phyloP scores from a whole-genome alignment of 2,797 vertebrate species.

The Tolypeutes matacus region DNA sequence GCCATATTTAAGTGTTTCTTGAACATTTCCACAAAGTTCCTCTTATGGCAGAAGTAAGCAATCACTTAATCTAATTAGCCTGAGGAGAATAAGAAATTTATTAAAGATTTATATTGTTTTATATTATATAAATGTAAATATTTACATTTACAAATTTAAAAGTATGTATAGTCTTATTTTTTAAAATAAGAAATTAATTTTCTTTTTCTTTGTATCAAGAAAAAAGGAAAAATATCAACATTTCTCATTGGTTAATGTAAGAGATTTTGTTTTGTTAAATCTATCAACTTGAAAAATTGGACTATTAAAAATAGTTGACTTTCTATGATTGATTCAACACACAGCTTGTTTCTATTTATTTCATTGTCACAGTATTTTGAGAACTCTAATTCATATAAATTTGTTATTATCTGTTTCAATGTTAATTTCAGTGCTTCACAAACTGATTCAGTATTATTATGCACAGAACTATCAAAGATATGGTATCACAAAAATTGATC shows the following conservation, averaged over 20 bases:
- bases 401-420: not conserved
- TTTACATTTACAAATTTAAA: no score
- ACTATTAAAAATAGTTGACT: not conserved
- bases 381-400: constrained; percentile 8
- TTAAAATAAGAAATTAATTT: not conserved
- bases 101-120: not conserved
- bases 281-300: not conserved
- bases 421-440: not conserved
- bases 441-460: not conserved
- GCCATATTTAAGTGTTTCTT: not conserved
- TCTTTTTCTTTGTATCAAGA: not conserved
- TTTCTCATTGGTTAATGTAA: not conserved
- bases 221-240: not conserved
- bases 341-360: not conserved
- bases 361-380: constrained; percentile 28
- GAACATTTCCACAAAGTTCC: not conserved
- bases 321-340: not conserved
- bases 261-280: not conserved
- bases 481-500: not conserved
- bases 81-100: not conserved
- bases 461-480: not conserved
- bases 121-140: not conserved
- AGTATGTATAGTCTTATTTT: no score
- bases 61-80: not conserved
- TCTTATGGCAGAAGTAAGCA: not conserved